Conservation (phyloP, 2,797 vertebrate species). For the Pteronotus mesoamericanus region DNA sequence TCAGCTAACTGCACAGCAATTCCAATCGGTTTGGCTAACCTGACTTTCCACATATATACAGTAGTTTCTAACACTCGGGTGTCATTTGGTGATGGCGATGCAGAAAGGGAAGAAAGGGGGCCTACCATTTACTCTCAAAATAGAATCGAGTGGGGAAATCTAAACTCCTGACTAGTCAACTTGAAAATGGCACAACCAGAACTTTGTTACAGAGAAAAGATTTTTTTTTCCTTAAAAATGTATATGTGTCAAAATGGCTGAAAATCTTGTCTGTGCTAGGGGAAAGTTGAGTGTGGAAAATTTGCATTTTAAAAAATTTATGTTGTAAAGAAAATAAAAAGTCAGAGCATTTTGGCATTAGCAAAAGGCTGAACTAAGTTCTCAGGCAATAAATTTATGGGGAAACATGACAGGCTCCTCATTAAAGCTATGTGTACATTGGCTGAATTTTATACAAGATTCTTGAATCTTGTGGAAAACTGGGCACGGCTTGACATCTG, state of each 20-base stretch:
- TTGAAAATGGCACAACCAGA: slow-evolving; percentile 44
- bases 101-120: not conserved
- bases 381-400: slow-evolving; percentile 75
- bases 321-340: slow-evolving; percentile 70
- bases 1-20: not conserved
- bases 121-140: not conserved
- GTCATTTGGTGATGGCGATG: not conserved
- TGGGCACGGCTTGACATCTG: slow-evolving; percentile 66
- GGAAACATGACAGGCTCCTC: slow-evolving; percentile 71
- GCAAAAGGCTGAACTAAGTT: slow-evolving; percentile 64
- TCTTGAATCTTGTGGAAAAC: slow-evolving; percentile 72
- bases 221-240: slow-evolving; percentile 28
- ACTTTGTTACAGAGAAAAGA: slow-evolving; percentile 11
- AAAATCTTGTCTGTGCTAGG: slow-evolving; percentile 47
- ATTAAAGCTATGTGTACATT: slow-evolving; percentile 74
- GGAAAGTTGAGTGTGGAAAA: slow-evolving; percentile 60
- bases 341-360: slow-evolving; percentile 68
- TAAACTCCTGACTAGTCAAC: not conserved
- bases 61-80: not conserved
- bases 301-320: slow-evolving; percentile 54
- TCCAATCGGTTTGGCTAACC: not conserved
- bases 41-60: not conserved
- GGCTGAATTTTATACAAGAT: slow-evolving; percentile 74
- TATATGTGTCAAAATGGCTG: slow-evolving; percentile 43
- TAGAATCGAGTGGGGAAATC: not conserved